Percentiles rank a stretch among this genome's conserved stretches.
Conservation (phyloP, 2,113 vertebrate species). For the Taxidea taxus region DNA sequence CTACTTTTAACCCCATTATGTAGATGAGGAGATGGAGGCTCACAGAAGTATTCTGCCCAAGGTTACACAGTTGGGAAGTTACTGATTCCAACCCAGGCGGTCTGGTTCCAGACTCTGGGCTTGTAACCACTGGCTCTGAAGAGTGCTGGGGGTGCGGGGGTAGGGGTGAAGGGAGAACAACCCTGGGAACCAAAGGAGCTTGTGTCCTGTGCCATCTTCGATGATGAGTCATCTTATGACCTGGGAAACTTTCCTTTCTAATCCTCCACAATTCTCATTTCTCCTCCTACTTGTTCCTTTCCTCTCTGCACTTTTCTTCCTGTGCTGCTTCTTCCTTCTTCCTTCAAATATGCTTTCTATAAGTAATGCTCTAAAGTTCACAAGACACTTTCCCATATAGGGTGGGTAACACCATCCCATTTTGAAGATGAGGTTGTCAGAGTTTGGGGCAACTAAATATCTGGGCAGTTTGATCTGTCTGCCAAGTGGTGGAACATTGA, state of each 20-base stretch:
- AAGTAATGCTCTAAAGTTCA: background rate
- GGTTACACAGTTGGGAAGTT: background rate
- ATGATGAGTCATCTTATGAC: background rate
- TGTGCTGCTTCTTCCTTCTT: background rate
- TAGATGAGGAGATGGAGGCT: background rate
- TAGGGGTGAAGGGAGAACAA: too few species aligned
- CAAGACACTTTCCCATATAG: background rate
- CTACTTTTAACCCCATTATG: background rate
- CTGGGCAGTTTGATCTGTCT: background rate
- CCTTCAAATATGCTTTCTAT: background rate
- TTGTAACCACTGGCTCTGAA: too few species aligned
- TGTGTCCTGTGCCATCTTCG: fast-evolving
- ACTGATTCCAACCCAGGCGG: background rate
- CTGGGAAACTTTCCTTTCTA: background rate
- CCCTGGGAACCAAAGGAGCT: background rate
- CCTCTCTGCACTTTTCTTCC: background rate
- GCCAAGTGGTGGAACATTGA: background rate
- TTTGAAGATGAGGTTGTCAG: background rate
- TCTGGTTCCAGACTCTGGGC: background rate
- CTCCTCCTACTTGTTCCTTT: background rate
- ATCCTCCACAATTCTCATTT: background rate
- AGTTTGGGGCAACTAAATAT: background rate
- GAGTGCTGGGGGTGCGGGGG: too few species aligned
- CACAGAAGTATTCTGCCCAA: background rate
- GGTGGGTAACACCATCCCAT: background rate